Base-by-base conservation (phyloP, 2,797 vertebrate genomes). In the Pachyuromys duprasi region DNA sequence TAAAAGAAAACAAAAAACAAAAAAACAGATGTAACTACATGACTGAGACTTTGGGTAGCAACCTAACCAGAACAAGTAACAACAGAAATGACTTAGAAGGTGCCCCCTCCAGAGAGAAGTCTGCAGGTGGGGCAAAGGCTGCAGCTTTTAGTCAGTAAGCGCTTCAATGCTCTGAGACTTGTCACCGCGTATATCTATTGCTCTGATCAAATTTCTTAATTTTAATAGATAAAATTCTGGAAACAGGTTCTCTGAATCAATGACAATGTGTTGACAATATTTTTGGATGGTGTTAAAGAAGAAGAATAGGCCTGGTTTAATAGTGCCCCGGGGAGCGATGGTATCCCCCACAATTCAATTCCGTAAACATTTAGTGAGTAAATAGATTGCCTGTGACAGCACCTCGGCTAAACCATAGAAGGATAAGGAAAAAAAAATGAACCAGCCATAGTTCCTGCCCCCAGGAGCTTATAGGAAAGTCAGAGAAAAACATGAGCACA, bases 221-320 rank as follows among this genome's bases (percentile, higher is more conserved):
- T 97, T 96, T 95, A 96, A 96, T 95, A 95, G 81, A 91, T 94
- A 84, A 94, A 96, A 94, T 93, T 93, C 90, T 96, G 88, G 88
- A 94, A 94, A 94, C n/a, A 20, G 53, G 76, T 88, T 92, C 84
- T 86, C 91, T 90, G 70, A 96, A 95, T 97, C 93, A 96, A 79
- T 95, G 86, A 62, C 86, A 90, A 67, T 80, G 88, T 93, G 80
- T 86, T 83, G 86, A 95, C 91, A 82, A 42, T 94, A 93, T 45
- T 76, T 53, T 92, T 75, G 95, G 86, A 96, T 62, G 57, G 65
- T 92, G 60, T 95, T 92, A 88, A 83, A 93, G 82, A 49, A 93
- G 95, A 96, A 91, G 87, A 95, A 95, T 86, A 74, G 74, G 69
- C 36, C 90, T 87, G 92, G 90, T 86, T 94, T 96, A 96, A 95